phyloP scores from a whole-genome alignment of 2,113 vertebrate genomes.

The Bombycilla garrulus region DNA sequence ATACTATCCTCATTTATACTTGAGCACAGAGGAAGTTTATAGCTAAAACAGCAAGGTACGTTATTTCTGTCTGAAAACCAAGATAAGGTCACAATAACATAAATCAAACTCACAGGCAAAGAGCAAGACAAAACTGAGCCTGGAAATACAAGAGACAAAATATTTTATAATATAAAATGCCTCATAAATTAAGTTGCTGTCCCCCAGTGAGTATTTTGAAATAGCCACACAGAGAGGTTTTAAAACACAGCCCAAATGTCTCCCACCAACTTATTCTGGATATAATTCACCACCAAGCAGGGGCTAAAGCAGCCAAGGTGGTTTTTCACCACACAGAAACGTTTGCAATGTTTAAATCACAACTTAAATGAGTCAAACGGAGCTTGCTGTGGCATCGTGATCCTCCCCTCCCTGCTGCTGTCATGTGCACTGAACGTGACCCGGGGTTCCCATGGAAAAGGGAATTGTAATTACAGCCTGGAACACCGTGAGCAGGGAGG shows the following conservation, averaged over 20 bases:
- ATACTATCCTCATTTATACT: fast-evolving
- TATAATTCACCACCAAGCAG: background rate
- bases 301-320: background rate
- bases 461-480: background rate
- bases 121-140: background rate
- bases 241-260: background rate
- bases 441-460: background rate
- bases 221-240: background rate
- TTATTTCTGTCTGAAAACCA: background rate
- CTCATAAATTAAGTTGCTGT: background rate
- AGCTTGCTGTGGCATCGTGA: background rate
- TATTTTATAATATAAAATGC: background rate
- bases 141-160: background rate
- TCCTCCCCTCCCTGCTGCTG: background rate
- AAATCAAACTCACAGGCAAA: background rate
- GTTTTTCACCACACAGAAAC: background rate
- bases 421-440: background rate
- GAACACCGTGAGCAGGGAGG: background rate
- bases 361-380: background rate
- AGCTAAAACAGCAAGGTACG: fast-evolving
- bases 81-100: background rate
- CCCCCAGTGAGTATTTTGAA: background rate
- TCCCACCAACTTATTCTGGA: background rate
- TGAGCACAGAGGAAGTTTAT: fast-evolving
- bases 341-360: background rate